Evolutionary conservation across 1,140 invertebrate genomes (phyloP).

Genomic region (Copidosoma floridanum): DNA sequence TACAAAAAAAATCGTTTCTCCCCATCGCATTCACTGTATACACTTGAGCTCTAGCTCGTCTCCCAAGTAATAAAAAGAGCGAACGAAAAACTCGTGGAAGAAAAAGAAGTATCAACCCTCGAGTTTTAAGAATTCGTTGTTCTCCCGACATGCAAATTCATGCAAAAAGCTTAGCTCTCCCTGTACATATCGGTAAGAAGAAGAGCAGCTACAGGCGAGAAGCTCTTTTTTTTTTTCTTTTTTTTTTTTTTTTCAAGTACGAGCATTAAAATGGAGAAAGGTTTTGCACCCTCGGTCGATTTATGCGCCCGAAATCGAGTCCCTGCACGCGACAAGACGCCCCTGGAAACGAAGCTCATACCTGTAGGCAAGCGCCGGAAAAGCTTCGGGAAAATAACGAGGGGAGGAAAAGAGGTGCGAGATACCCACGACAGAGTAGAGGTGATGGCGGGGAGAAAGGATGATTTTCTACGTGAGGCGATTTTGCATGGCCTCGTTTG

Average conservation of each 20-base stretch:
- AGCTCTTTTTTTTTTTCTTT: too few relatives aligned
- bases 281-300: too few relatives aligned
- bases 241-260: conserved; percentile 30
- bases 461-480: conserved; percentile 31
- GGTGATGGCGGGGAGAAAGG: neutral
- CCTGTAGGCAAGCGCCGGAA: conserved; percentile 1
- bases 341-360: conserved; percentile 31
- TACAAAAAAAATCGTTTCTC: conserved; percentile 9
- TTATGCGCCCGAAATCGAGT: conserved; percentile 36
- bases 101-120: too few relatives aligned
- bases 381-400: conserved; percentile 19
- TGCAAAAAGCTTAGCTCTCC: conserved; percentile 31
- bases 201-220: neutral
- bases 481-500: conserved; percentile 32
- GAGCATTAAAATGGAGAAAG: neutral
- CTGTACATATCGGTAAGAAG: neutral
- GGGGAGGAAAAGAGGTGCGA: conserved; percentile 14
- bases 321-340: conserved; percentile 31
- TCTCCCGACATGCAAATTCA: conserved; percentile 43
- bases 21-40: too few relatives aligned
- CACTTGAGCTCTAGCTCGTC: too few relatives aligned
- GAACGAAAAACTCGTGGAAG: conserved; percentile 34
- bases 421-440: neutral
- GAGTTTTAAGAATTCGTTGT: conserved; percentile 42
- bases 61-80: conserved; percentile 20